Conservation (phyloP, 2,113 vertebrate species). For the Drymodes brunneopygia region DNA sequence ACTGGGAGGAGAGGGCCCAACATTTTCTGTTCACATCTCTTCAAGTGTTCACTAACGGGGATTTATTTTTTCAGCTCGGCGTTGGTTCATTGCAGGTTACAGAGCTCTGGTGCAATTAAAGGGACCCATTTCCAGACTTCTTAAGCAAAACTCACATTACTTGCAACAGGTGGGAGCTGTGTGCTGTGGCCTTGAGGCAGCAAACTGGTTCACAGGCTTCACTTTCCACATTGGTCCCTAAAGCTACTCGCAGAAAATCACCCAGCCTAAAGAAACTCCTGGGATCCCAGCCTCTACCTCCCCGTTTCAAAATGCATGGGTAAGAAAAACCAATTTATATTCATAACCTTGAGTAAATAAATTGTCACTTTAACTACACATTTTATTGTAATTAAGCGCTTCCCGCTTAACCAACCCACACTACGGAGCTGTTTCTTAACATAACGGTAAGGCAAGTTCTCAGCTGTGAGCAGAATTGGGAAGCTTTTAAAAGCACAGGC, state of each 20-base stretch:
- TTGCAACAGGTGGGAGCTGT: background rate
- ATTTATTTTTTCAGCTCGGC: background rate
- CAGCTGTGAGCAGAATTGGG: background rate
- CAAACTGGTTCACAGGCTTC: background rate
- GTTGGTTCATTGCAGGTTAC: background rate
- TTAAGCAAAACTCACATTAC: background rate
- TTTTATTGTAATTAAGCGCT: background rate
- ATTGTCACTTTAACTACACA: background rate
- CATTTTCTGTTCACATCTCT: background rate
- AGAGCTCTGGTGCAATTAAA: background rate
- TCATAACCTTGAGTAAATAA: constrained; percentile 29
- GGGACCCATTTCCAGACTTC: background rate
- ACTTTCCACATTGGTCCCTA: background rate
- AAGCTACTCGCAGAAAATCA: background rate
- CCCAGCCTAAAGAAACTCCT: background rate
- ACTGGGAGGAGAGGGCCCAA: background rate
- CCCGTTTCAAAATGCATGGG: background rate
- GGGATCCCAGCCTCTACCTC: background rate
- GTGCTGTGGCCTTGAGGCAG: background rate
- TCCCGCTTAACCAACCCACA: background rate
- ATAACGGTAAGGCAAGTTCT: background rate
- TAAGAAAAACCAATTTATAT: background rate
- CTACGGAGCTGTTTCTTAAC: background rate
- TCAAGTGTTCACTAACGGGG: background rate
- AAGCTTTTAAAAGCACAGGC: background rate